These are phyloP conservation scores for Teinopalpus imperialis DNA, from an alignment of 2,888 invertebrate species.

Conservation along the genomic window DNA sequence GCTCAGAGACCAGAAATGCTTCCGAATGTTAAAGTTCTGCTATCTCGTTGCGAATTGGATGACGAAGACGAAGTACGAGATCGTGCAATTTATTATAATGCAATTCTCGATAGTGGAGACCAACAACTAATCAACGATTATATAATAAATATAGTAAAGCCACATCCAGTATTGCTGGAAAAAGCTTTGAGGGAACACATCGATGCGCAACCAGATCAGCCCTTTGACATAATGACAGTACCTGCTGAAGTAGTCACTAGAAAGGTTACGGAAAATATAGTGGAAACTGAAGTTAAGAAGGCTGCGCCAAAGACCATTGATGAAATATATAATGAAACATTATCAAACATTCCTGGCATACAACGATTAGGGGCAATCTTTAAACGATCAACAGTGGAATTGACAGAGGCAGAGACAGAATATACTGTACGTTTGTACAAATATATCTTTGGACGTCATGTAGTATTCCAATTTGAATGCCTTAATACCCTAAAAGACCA, in stretches of 20 bases:
- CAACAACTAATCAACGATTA: slow-evolving; percentile 88
- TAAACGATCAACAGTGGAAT: slow-evolving; percentile 92
- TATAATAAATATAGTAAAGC: slow-evolving; percentile 87
- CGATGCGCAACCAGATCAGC: slow-evolving; percentile 84
- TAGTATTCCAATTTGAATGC: slow-evolving; percentile 98
- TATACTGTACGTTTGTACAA: slow-evolving; percentile 96
- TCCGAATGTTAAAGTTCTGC: slow-evolving; percentile 88
- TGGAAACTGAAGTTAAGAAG: slow-evolving; percentile 89
- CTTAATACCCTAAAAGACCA: slow-evolving; percentile 98
- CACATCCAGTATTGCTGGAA: slow-evolving; percentile 94
- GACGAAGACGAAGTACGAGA: slow-evolving; percentile 99
- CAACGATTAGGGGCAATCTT: slow-evolving; percentile 94
- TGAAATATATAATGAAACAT: slow-evolving; percentile 92
- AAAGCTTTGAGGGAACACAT: slow-evolving; percentile 92
- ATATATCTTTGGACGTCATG: slow-evolving; percentile 92
- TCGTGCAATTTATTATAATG: slow-evolving; percentile 97
- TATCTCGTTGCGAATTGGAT: slow-evolving; percentile 95
- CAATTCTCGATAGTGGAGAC: slow-evolving; percentile 88
- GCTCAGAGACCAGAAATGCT: slow-evolving; percentile 89
- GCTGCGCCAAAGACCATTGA: slow-evolving; percentile 92
- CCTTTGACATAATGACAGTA: slow-evolving; percentile 93
- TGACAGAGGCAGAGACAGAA: slow-evolving; percentile 99
- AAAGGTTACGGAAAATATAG: slow-evolving; percentile 88
- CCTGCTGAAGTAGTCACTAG: slow-evolving; percentile 93
- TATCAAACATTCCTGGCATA: slow-evolving; percentile 91